These are phyloP conservation scores for Triplophysa rosa DNA, from an alignment of 2,113 vertebrate genomes.

Conservation along the genomic window DNA sequence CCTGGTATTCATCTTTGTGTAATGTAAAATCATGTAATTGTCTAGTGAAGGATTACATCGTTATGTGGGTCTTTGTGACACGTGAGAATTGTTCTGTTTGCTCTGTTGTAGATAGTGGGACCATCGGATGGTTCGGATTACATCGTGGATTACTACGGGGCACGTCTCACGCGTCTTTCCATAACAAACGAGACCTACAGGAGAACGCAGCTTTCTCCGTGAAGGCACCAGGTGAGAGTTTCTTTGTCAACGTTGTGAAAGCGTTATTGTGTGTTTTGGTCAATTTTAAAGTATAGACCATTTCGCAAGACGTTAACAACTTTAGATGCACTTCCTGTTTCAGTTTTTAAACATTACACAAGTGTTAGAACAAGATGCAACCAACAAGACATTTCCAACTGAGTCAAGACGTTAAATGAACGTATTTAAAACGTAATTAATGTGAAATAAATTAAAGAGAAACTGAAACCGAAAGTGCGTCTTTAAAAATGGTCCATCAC, in stretches of 20 bases:
- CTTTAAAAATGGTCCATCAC: no score
- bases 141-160: constrained; percentile 97
- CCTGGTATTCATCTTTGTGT: constrained; percentile 37
- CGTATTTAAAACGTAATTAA: no score
- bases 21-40: constrained; percentile 34
- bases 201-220: constrained; percentile 88
- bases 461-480: no score
- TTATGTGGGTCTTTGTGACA: constrained; percentile 36
- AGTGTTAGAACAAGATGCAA: background rate
- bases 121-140: constrained; percentile 95
- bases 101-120: constrained; percentile 85
- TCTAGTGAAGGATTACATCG: constrained; percentile 37
- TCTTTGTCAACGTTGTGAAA: constrained; percentile 20
- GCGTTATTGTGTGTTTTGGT: background rate
- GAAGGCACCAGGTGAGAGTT: constrained; percentile 51
- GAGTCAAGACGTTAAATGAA: no score
- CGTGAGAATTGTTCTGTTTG: constrained; percentile 11
- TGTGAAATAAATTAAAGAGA: no score
- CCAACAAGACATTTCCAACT: no score
- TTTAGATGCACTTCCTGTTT: no score
- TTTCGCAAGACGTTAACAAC: no score
- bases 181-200: constrained; percentile 95
- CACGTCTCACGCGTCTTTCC: constrained; percentile 85
- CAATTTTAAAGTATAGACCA: no score
- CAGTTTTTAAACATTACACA: no score